phyloP scores from a whole-genome alignment of 2,797 vertebrate species.

The Sparidentex hasta region DNA sequence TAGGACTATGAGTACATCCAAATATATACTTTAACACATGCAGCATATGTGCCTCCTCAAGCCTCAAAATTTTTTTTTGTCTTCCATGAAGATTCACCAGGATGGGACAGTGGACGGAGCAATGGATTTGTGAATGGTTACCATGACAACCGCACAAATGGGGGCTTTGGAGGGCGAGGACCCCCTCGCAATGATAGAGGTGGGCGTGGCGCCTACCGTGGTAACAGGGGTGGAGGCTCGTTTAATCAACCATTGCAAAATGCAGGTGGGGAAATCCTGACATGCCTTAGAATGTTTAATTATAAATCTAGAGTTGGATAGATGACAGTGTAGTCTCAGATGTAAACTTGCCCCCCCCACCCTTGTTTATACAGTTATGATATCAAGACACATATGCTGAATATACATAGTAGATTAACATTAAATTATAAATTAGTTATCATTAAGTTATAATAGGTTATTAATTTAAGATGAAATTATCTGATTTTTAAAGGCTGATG shows the following conservation, averaged over 20 bases:
- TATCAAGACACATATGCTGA: not conserved
- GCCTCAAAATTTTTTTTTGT: not conserved
- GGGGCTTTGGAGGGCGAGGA: constrained; percentile 84
- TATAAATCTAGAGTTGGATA: constrained; percentile 8
- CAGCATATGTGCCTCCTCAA: not conserved
- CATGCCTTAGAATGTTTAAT: constrained; percentile 30
- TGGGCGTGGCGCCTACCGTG: constrained; percentile 84
- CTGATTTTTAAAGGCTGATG: not conserved
- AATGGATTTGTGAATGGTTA: constrained; percentile 91
- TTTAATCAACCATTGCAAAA: constrained; percentile 86
- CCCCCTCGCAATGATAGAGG: constrained; percentile 88
- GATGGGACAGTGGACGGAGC: constrained; percentile 84
- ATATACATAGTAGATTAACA: not conserved
- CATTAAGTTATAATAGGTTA: too few species aligned
- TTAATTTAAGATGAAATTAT: not conserved
- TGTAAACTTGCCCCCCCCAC: constrained; percentile 39
- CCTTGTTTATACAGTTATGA: constrained; percentile 14
- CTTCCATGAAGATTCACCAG: constrained; percentile 81
- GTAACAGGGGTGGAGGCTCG: constrained; percentile 83
- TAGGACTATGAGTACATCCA: not conserved
- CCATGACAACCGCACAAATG: constrained; percentile 88
- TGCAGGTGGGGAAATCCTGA: constrained; percentile 80
- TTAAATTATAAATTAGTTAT: not conserved
- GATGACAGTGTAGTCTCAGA: constrained; percentile 18
- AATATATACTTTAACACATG: not conserved